Conservation (phyloP, 2,888 invertebrate genomes). For the Euclidia mi region DNA sequence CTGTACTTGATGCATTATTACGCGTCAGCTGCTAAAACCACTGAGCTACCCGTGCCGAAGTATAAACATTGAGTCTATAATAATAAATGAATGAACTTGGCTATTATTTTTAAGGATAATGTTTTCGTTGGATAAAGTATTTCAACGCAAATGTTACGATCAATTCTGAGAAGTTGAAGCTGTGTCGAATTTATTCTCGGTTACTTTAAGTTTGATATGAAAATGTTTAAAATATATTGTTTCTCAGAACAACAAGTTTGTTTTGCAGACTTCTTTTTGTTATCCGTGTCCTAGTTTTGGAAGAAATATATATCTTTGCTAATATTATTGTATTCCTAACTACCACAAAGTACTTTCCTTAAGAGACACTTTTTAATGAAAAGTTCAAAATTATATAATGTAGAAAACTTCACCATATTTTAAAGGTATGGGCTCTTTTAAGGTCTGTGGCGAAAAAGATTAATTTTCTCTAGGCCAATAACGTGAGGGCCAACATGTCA, state of each 20-base stretch:
- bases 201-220: slow-evolving; percentile 37
- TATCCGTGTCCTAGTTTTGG: neutral
- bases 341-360: too few relatives aligned
- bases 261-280: neutral
- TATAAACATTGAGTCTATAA: neutral
- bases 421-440: too few relatives aligned
- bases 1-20: too few relatives aligned
- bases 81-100: neutral
- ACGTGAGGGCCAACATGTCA: too few relatives aligned
- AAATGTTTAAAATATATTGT: slow-evolving; percentile 46
- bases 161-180: slow-evolving; percentile 49
- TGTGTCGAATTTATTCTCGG: slow-evolving; percentile 39
- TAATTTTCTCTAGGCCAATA: too few relatives aligned
- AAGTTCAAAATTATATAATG: too few relatives aligned
- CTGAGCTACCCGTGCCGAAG: too few relatives aligned
- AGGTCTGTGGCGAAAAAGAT: too few relatives aligned
- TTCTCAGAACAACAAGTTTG: slow-evolving; percentile 34
- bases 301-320: neutral
- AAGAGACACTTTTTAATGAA: too few relatives aligned
- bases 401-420: too few relatives aligned
- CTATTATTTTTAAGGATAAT: slow-evolving; percentile 46
- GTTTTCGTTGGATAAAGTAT: slow-evolving; percentile 18
- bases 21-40: too few relatives aligned
- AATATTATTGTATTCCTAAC: neutral
- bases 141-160: slow-evolving; percentile 24